phyloP scores from a whole-genome alignment of 1,140 invertebrate genomes.

The Harpegnathos saltator region DNA sequence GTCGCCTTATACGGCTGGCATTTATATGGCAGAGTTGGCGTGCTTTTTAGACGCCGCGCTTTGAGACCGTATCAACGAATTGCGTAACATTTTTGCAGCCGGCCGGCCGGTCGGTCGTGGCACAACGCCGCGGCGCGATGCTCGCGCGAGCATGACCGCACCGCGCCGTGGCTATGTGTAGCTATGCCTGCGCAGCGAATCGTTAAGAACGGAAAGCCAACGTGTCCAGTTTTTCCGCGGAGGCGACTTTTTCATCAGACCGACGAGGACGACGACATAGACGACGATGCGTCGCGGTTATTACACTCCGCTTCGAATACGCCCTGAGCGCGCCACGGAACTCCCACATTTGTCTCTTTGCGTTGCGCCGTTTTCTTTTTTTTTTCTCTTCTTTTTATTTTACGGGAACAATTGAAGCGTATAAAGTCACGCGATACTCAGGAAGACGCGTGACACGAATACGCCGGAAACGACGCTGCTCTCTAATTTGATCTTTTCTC shows the following conservation, averaged over 20 bases:
- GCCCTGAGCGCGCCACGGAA: too few species aligned
- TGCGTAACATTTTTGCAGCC: constrained; percentile 68
- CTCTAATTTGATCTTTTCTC: too few species aligned
- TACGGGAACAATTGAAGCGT: too few species aligned
- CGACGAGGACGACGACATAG: neutral
- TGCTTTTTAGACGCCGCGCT: constrained; percentile 55
- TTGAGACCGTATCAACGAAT: constrained; percentile 59
- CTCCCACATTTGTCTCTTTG: too few species aligned
- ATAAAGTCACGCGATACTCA: too few species aligned
- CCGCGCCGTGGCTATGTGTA: neutral
- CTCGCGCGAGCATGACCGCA: constrained; percentile 8
- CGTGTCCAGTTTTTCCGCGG: constrained; percentile 22
- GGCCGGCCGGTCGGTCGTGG: too few species aligned
- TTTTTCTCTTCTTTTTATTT: too few species aligned
- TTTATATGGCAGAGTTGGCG: constrained; percentile 68
- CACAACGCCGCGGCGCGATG: neutral
- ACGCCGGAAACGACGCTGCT: too few species aligned
- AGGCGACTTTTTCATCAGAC: constrained; percentile 9
- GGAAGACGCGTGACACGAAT: too few species aligned
- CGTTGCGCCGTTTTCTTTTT: too few species aligned
- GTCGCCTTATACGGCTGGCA: constrained; percentile 69
- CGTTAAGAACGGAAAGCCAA: constrained; percentile 20
- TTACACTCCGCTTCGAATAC: neutral
- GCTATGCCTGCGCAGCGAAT: neutral
- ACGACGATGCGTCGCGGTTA: constrained; percentile 19